A percentile compares a stretch with the other conserved stretches of the same genome.
These are phyloP conservation scores for Paraescarpia echinospica DNA, from an alignment of 1,140 invertebrate genomes.

Conservation along the genomic window DNA sequence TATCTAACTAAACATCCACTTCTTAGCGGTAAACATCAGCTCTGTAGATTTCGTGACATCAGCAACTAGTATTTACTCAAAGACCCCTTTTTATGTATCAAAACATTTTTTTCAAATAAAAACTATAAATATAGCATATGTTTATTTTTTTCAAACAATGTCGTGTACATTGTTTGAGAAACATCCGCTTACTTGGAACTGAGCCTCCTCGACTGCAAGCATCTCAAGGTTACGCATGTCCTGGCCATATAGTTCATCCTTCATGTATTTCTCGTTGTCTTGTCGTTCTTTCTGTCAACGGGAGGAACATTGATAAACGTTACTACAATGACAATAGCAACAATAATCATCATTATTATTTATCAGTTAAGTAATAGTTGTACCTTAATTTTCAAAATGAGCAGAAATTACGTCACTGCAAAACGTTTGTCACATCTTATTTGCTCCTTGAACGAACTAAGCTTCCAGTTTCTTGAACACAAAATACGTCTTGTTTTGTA, in stretches of 20 bases:
- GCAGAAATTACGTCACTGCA: neutral
- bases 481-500: no score
- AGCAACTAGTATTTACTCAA: no score
- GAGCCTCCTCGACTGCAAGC: slow-evolving; percentile 49
- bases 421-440: neutral
- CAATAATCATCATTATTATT: neutral
- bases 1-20: no score
- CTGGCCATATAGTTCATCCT: slow-evolving; percentile 40
- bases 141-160: no score
- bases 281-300: slow-evolving; percentile 36
- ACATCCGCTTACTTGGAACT: slow-evolving; percentile 45
- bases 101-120: no score
- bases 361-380: neutral
- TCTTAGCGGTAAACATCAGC: no score
- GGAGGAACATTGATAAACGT: neutral
- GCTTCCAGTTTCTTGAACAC: no score
- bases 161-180: no score
- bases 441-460: no score
- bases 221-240: slow-evolving; percentile 49
- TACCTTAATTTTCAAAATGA: neutral
- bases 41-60: no score
- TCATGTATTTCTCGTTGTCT: slow-evolving; percentile 31
- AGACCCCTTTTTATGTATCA: no score
- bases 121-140: no score
- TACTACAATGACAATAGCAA: slow-evolving; percentile 5